Base-by-base conservation (phyloP, 37 sponge, comb jelly and placozoan genomes). In the Spongilla lacustris region DNA sequence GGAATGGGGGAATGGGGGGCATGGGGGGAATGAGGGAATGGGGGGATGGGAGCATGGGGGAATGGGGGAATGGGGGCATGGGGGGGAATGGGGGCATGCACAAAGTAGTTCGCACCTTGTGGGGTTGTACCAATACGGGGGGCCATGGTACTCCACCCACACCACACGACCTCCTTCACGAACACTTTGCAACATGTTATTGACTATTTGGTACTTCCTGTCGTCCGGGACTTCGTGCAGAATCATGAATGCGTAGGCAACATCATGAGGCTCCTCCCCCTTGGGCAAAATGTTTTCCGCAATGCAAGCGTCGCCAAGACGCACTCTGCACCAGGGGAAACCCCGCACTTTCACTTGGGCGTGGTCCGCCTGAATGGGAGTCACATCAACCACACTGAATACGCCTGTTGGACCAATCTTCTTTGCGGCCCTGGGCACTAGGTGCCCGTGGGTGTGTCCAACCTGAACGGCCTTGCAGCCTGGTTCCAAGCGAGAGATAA, bases 61-160 rank as follows among this genome's bases (percentile, higher is more conserved):
- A 6, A 6, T 41, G 41, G 41, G 41, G 41, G 19, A 1, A 14
- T 58, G 58, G 8, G 46, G 8, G 8, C 4, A 46, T 46, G 46
- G 4, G 46, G 46, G n/a, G n/a, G n/a, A n/a, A n/a, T 46, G 46
- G 8, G 46, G 46, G 46, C n/a, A n/a, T n/a, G n/a, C 6, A 41
- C 3, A 41, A 41, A 9, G 6, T 41, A 41, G 58, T 58, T 17
- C 58, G 1, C 4, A 58, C 58, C 58, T 58, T 58, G 58, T 58
- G 11, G 58, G 58, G 11, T 58, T 58, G 58, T 58, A 58, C 58
- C 58, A 58, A 58, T 58, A 58, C 11, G 58, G 58, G 14, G 58
- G 58, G 58, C 58, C 58, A 58, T 58, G 58, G 58, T 58, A 58
- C 58, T 58, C 58, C 58, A 58, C 58, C 58, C 58, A 58, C 58